Evolutionary conservation across 2,888 invertebrate genomes (phyloP), one percentile per base, ranked within the genome.

Genomic region (Scaptomyza reducta): DNA sequence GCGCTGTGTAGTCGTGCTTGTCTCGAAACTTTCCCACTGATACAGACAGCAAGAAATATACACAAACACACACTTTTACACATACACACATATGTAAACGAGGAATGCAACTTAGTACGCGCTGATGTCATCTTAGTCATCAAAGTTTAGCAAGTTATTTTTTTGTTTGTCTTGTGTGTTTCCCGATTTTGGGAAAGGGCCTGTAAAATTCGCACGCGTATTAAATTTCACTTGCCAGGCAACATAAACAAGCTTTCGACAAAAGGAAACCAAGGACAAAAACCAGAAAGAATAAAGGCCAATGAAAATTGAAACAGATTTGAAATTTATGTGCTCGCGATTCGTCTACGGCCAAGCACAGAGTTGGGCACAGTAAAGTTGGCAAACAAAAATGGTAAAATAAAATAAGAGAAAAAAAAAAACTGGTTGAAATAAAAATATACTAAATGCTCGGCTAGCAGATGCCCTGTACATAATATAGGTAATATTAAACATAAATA

Each of bases 121-220:
- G 70, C 87, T 84, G 87, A 82, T 82, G 82, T 84, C 82, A 87
- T 82, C 71, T 70, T 60, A n/a, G 68, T 63, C n/a, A 81, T 82
- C 74, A 84, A 80, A 80, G 72, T 84, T 80, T 66, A 65, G 57
- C 80, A 64, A 69, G 61, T 63, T 67, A 75, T 63, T 53, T 58
- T 58, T 42, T 14, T 41, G 33, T 47, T 44, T 56, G 62, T 59
- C 49, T 33, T 55, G 16, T 35, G 59, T 63, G 40, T 22, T 50
- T 13, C 49, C 46, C 38, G 51, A 35, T 64, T 58, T 41, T 6
- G 38, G 10, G 29, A 22, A 22, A 22, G n/a, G n/a, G 73, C 54
- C 65, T 68, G 69, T 47, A 71, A 74, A 79, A 69, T 82, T 84
- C 83, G 77, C 85, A 85, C 82, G 82, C 74, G 82, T 77, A 85